Base-by-base conservation (phyloP, 2,797 vertebrate species). In the Gymnothorax javanicus region DNA sequence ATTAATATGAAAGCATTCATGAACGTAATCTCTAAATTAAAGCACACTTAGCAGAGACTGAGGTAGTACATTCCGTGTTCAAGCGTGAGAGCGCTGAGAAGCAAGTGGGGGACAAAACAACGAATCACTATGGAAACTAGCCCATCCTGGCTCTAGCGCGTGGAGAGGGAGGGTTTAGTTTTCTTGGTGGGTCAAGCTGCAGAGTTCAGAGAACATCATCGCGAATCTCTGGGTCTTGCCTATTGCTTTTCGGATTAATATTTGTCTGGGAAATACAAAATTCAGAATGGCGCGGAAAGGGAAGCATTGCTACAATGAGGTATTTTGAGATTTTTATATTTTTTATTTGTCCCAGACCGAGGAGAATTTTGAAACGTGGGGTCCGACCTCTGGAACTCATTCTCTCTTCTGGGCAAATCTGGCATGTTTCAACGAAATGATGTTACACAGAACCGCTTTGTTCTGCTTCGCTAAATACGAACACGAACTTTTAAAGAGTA, bases 101-200 rank as follows among this genome's bases (percentile, higher is more conserved):
- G 81, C 75, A 33, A 43, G 62, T 69, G 54, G 88, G 92, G 93
- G 93, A 92, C 92, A 94, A 95, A 94, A 92, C 92, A 95, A 94
- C 90, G 90, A 91, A 94, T 97, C 92, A 92, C 97, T 96, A 97
- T 96, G 96, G 96, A 92, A 95, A 98, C 96, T 95, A 94, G 96
- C 96, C 96, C 92, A 95, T 96, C 96, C 96, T 93, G 93, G 94
- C 91, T 25, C 82, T 79, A 25, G 87, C 93, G 87, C 94, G 91
- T 92, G 96, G 95, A 92, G 95, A 93, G 96, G 95, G 93, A 87
- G 86, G 86, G 86, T 64, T 92, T 94, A 86, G 88, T 86, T 96
- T 95, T 90, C 91, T 95, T 94, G 95, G 95, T 95, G 96, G 97
- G 96, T 97, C 96, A 96, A 95, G 94, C 94, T 95, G 25, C 95